Evolutionary conservation across 2,113 vertebrate genomes (phyloP), one percentile per base, ranked within the genome.

Genomic region (Calypte anna): DNA sequence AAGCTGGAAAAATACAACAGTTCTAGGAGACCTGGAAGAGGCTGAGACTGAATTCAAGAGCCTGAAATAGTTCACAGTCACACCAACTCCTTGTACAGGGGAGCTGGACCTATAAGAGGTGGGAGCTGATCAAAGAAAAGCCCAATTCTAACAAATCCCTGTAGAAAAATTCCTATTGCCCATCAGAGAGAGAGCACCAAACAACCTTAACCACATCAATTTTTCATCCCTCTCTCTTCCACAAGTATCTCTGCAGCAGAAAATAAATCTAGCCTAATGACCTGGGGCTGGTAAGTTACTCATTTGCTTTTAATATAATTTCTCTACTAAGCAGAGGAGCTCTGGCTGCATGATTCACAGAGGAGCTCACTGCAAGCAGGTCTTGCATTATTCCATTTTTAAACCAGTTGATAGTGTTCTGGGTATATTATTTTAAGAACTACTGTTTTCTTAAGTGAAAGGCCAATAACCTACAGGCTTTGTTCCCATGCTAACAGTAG

Each of bases 361-460:
- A 91, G 46, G 48, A 73, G 84, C 57, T 93, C 85, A 55, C 51
- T 70, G 63, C 59, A 77, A 80, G 78, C 27, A 77, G 36, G 27
- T 38, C 79, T 72, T 93, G 46, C 64, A 95, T 44, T 77, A 73
- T 25, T 78, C 78, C 40, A 48, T 69, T 93, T 97, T 89, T 66
- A 88, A 96, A 75, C 55, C 72, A 73, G 10, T 92, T 82, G 89
- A 63, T 55, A 27, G 67, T 48, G 80, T 59, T 93, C 81, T 76
- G 70, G 43, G 55, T 46, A 6, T 57, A 67, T 84, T 82, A 66
- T 80, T 95, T 86, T 89, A 51, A 78, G 82, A 93, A 80, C 48
- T 48, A 76, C 72, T 94, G 88, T 85, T 96, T 86, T 86, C 72
- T 88, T 94, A 93, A 88, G 87, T 43, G 76, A 78, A 91, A 86